Conservation (phyloP, 2,888 invertebrate species). For the Drosophila ustulata region DNA sequence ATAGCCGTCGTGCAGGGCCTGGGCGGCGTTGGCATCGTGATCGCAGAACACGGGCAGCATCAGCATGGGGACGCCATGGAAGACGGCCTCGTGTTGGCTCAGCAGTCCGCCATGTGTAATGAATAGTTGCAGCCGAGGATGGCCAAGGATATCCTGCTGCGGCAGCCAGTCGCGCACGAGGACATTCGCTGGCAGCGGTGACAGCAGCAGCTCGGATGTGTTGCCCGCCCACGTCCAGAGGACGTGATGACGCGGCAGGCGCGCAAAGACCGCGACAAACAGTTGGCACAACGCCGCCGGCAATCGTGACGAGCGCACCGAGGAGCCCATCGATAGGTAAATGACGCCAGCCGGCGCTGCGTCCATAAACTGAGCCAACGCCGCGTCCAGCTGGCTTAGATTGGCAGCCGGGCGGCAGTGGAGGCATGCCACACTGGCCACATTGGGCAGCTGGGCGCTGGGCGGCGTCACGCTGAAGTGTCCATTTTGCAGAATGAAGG, state of each 20-base stretch:
- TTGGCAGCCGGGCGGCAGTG: slow-evolving; percentile 89
- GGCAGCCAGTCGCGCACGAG: slow-evolving; percentile 86
- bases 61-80: slow-evolving; percentile 91
- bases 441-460: slow-evolving; percentile 90
- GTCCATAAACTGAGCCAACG: slow-evolving; percentile 89
- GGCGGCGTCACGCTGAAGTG: slow-evolving; percentile 91
- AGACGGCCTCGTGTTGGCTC: slow-evolving; percentile 92
- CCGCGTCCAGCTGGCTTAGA: slow-evolving; percentile 86
- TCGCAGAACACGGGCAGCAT: slow-evolving; percentile 92
- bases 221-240: slow-evolving; percentile 89
- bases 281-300: slow-evolving; percentile 89
- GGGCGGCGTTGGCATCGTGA: slow-evolving; percentile 91
- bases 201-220: slow-evolving; percentile 82
- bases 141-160: slow-evolving; percentile 86
- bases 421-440: slow-evolving; percentile 92
- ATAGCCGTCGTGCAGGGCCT: slow-evolving; percentile 90
- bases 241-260: slow-evolving; percentile 89
- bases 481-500: slow-evolving; percentile 91
- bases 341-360: slow-evolving; percentile 88
- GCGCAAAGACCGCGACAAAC: slow-evolving; percentile 89
- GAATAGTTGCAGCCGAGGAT: slow-evolving; percentile 90
- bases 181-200: slow-evolving; percentile 88
- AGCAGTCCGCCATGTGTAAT: slow-evolving; percentile 92
- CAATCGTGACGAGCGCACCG: slow-evolving; percentile 90
- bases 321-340: slow-evolving; percentile 93